A percentile compares a stretch with the other conserved stretches of the same genome.
These are phyloP conservation scores for Cosmia trapezina DNA, from an alignment of 2,888 invertebrate genomes.

Conservation along the genomic window DNA sequence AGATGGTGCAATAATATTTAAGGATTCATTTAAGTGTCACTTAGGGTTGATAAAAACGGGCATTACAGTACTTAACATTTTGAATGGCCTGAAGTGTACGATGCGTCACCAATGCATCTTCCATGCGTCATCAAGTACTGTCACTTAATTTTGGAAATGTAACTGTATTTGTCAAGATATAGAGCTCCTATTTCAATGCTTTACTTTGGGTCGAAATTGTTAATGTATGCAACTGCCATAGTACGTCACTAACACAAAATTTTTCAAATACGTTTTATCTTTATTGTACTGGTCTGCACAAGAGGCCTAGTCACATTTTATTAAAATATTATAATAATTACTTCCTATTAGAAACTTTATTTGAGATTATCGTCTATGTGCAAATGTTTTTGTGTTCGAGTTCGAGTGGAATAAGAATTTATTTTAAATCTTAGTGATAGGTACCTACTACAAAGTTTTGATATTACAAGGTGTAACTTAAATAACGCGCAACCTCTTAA, in stretches of 20 bases:
- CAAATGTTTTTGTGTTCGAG: conserved; percentile 21
- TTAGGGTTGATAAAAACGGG: no score
- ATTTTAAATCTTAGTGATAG: conserved; percentile 6
- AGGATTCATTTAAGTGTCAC: no score
- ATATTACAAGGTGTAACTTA: no score
- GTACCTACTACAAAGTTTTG: no score
- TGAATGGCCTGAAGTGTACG: not conserved
- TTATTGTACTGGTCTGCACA: conserved; percentile 20
- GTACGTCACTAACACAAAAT: conserved; percentile 18
- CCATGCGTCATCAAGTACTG: not conserved
- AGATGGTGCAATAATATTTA: no score
- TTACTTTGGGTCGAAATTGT: not conserved
- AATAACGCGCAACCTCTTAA: no score
- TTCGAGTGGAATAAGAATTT: conserved; percentile 10
- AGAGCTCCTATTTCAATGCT: not conserved
- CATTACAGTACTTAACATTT: no score
- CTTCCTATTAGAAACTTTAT: conserved; percentile 9
- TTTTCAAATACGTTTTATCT: conserved; percentile 25
- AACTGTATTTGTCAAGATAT: not conserved
- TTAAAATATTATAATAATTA: conserved; percentile 4
- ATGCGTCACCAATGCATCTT: not conserved
- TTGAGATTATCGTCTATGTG: conserved; percentile 40
- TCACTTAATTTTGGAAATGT: conserved; percentile 8
- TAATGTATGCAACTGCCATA: not conserved
- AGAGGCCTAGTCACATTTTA: conserved; percentile 25